A percentile compares a stretch with the other conserved stretches of the same genome.
Conservation (phyloP, 2,888 invertebrate genomes). For the Linyphia triangularis region DNA sequence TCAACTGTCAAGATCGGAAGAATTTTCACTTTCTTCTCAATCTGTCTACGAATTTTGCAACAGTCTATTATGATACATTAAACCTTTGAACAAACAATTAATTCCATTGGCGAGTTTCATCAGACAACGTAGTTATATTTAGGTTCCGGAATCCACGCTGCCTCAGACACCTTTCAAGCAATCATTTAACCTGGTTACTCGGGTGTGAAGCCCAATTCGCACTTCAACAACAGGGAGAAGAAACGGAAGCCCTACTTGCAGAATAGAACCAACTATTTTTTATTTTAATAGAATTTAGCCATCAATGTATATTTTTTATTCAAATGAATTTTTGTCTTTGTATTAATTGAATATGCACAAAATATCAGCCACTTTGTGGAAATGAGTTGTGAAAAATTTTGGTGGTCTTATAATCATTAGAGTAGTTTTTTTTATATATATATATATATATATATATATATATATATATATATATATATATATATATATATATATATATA, state of each 20-base stretch:
- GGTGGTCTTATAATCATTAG: too few relatives aligned
- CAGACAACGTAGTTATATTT: constrained; percentile 53
- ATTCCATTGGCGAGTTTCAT: neutral
- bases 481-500: too few relatives aligned
- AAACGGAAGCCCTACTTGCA: neutral
- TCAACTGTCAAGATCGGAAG: neutral
- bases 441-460: too few relatives aligned
- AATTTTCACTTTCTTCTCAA: constrained; percentile 16
- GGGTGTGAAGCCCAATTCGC: constrained; percentile 57
- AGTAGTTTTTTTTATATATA: too few relatives aligned
- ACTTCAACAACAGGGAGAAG: neutral
- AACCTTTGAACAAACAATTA: constrained; percentile 30
- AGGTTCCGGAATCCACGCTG: constrained; percentile 37
- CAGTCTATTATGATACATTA: constrained; percentile 36
- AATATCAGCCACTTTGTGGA: too few relatives aligned
- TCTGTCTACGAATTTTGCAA: neutral
- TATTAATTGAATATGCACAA: too few relatives aligned
- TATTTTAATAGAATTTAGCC: too few relatives aligned
- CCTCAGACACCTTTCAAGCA: neutral
- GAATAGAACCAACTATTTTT: neutral
- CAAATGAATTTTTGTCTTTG: too few relatives aligned
- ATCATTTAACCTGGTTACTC: constrained; percentile 58
- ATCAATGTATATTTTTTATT: too few relatives aligned
- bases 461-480: too few relatives aligned
- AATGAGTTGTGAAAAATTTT: too few relatives aligned